These are phyloP conservation scores for Bubo bubo DNA, from an alignment of 2,113 vertebrate genomes.

Conservation along the genomic window DNA sequence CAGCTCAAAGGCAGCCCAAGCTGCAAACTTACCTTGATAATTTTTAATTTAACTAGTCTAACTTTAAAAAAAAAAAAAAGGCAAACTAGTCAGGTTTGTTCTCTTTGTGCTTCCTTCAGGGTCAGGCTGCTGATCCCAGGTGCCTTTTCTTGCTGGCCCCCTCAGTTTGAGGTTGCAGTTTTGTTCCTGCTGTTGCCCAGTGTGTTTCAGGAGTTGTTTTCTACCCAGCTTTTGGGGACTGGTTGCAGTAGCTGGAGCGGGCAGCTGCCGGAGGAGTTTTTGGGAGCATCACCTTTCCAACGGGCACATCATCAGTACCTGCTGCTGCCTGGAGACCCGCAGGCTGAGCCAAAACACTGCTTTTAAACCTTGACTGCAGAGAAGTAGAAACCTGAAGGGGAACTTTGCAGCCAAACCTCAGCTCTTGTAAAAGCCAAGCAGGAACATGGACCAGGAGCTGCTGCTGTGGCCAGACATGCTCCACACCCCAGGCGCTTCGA, in stretches of 20 bases:
- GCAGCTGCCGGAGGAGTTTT: background rate
- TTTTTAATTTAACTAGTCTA: background rate
- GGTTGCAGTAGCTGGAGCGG: background rate
- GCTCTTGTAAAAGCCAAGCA: background rate
- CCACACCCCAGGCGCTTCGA: rapidly evolving
- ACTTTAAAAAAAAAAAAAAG: background rate
- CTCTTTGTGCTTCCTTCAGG: background rate
- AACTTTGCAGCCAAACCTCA: background rate
- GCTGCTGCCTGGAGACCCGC: background rate
- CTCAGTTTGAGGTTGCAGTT: background rate
- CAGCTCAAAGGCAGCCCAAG: background rate
- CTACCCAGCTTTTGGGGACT: rapidly evolving
- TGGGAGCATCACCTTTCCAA: background rate
- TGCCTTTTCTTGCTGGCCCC: background rate
- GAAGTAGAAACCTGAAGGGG: background rate
- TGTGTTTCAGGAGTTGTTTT: background rate
- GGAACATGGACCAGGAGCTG: background rate
- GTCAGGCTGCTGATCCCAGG: background rate
- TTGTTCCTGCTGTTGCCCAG: background rate
- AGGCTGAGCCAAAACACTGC: background rate
- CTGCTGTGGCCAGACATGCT: background rate
- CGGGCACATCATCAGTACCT: background rate
- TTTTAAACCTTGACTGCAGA: background rate
- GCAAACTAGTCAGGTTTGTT: background rate
- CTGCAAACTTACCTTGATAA: rapidly evolving